phyloP scores from a whole-genome alignment of 2,888 invertebrate species.

The Drosophila austrosaltans region DNA sequence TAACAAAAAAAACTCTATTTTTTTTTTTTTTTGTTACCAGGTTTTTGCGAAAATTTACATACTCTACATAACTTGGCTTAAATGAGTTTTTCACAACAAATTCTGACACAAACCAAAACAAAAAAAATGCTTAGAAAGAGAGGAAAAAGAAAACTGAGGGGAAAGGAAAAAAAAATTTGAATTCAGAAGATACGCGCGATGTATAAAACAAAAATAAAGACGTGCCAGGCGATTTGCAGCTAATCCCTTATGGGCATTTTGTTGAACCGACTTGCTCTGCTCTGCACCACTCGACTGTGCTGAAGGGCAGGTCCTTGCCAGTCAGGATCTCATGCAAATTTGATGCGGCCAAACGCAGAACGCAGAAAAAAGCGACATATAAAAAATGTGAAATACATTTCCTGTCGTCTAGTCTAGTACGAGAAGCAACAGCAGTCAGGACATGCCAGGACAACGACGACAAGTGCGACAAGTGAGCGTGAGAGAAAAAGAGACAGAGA shows the following conservation, averaged over 20 bases:
- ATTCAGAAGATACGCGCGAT: neutral
- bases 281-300: conserved; percentile 41
- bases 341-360: conserved; percentile 66
- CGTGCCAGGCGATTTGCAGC: conserved; percentile 77
- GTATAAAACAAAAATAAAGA: conserved; percentile 41
- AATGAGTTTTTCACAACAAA: conserved; percentile 79
- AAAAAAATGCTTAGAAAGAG: conserved; percentile 3
- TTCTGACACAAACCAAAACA: conserved; percentile 56
- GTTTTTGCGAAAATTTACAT: conserved; percentile 79
- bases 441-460: conserved; percentile 55
- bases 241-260: conserved; percentile 83
- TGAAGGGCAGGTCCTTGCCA: conserved; percentile 38
- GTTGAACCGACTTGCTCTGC: conserved; percentile 45
- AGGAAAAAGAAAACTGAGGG: conserved; percentile 35
- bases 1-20: conserved; percentile 49
- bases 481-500: neutral
- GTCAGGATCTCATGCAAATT: conserved; percentile 82
- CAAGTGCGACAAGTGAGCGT: conserved; percentile 71
- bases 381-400: conserved; percentile 82
- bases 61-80: conserved; percentile 79
- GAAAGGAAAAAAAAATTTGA: neutral
- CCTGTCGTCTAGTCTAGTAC: conserved; percentile 79
- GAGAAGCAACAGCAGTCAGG: conserved; percentile 45
- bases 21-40: neutral
- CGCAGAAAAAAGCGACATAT: conserved; percentile 69